Percentiles rank a stretch among this genome's conserved stretches.
These are phyloP conservation scores for Drosophila subsilvestris DNA, from an alignment of 2,888 invertebrate species.

Conservation along the genomic window DNA sequence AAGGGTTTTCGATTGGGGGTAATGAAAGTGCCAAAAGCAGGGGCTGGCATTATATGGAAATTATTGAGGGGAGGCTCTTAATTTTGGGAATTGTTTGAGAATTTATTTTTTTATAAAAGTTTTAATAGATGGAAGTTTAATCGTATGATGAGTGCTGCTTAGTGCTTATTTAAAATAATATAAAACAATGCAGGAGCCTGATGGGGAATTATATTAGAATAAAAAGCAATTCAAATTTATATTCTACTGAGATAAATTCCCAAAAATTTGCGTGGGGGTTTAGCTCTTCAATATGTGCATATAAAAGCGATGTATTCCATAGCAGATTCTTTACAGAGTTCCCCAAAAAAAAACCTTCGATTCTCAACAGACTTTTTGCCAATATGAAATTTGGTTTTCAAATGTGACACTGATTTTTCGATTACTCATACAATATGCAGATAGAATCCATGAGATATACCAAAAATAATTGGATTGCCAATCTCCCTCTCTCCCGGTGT, in stretches of 20 bases:
- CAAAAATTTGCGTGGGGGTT: too few species aligned
- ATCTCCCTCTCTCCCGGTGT: slow-evolving; percentile 5
- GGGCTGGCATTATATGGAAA: not conserved
- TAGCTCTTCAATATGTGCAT: not conserved
- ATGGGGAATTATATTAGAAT: too few species aligned
- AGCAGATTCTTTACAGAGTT: too few species aligned
- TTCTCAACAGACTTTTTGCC: not conserved
- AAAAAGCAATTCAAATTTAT: too few species aligned
- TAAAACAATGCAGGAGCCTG: too few species aligned
- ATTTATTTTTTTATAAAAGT: too few species aligned
- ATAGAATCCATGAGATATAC: slow-evolving; percentile 27
- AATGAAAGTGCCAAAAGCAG: not conserved
- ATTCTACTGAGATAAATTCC: too few species aligned
- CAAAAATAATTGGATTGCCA: slow-evolving; percentile 34
- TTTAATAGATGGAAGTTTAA: too few species aligned
- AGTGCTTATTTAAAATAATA: not conserved
- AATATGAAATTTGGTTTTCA: not conserved
- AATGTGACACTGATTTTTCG: slow-evolving; percentile 10
- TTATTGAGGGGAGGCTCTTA: not conserved
- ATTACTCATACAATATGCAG: slow-evolving; percentile 12
- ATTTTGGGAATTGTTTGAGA: not conserved
- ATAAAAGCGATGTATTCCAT: not conserved
- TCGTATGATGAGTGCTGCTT: too few species aligned
- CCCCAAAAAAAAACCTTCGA: not conserved
- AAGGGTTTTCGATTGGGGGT: not conserved